Evolutionary conservation across 2,113 vertebrate genomes (phyloP).

Genomic region (Nerophis ophidion): DNA sequence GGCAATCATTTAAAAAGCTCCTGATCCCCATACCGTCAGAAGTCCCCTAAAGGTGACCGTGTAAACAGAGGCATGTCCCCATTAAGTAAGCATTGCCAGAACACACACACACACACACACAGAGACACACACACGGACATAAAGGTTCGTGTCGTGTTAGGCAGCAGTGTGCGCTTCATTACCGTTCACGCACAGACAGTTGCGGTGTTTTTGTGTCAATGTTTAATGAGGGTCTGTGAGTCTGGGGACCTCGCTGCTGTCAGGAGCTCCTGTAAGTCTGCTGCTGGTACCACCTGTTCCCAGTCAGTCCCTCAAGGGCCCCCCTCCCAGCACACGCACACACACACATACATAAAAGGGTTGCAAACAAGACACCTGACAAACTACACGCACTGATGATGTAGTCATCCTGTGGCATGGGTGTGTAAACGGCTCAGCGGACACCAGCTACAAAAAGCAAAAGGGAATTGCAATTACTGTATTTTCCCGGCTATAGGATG

Average conservation of each 20-base stretch:
- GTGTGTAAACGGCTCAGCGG: constrained; percentile 56
- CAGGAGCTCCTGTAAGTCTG: constrained; percentile 70
- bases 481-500: constrained; percentile 43
- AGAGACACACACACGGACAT: constrained; percentile 48
- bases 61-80: too few relatives aligned
- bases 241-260: constrained; percentile 70
- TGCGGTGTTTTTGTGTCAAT: constrained; percentile 74
- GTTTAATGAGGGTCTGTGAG: constrained; percentile 73
- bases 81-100: too few relatives aligned
- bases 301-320: constrained; percentile 50
- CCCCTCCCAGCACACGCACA: constrained; percentile 11
- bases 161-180: constrained; percentile 62
- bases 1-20: too few relatives aligned
- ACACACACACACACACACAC: constrained; percentile 23
- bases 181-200: constrained; percentile 69
- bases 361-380: constrained; percentile 56
- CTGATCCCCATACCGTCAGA: too few relatives aligned
- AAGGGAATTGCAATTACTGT: constrained; percentile 59
- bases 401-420: constrained; percentile 59
- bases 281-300: constrained; percentile 68
- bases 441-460: constrained; percentile 53
- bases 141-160: constrained; percentile 48
- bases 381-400: constrained; percentile 52
- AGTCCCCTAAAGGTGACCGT: too few relatives aligned
- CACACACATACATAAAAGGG: constrained; percentile 30